Base-by-base conservation (phyloP, 2,888 invertebrate species). In the Drosophila anomelani region DNA sequence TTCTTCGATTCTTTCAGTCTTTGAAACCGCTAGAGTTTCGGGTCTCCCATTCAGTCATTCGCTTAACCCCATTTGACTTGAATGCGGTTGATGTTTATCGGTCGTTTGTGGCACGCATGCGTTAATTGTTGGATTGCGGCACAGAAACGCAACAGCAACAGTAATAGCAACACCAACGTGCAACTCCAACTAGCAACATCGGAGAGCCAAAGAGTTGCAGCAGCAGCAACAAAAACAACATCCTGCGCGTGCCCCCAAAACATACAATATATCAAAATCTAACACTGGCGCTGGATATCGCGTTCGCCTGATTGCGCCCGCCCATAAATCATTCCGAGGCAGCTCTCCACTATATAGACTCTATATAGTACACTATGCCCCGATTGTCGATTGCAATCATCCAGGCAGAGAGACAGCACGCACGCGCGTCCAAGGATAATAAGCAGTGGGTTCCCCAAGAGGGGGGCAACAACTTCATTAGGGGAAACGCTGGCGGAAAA, bases 201-300 rank as follows among this genome's bases (percentile, higher is more conserved):
- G 32, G 61, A 26, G 53, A 49, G 36, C 64, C 57, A 36, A 36
- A 29, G 34, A 56, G 43, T 36, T 20, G 44, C 46, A 39, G 41
- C 54, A 66, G 61, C 39, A 63, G 20, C 15, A 46, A 46, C 46
- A 46, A 41, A 15, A 43, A 29, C 72, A 79, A 84, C 81, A 86
- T 86, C 87, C 87, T 84, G 83, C 87, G 87, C 83, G 83, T 83
- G 83, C 85, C 83, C 83, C 87, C 80, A 81, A 84, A 83, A 78
- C 86, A 84, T 60, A 84, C 85, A 75, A 84, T 84, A 85, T 84
- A 84, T 84, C 84, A 84, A 87, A 68, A 84, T 87, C 84, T 79
- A 79, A 82, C 79, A 70, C 68, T 73, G 70, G 75, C 78, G 79
- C 79, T 66, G 85, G 86, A 85, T 84, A 84, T 84, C 84, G 82